Base-by-base conservation (phyloP, 2,113 vertebrate genomes). In the Alethe diademata region DNA sequence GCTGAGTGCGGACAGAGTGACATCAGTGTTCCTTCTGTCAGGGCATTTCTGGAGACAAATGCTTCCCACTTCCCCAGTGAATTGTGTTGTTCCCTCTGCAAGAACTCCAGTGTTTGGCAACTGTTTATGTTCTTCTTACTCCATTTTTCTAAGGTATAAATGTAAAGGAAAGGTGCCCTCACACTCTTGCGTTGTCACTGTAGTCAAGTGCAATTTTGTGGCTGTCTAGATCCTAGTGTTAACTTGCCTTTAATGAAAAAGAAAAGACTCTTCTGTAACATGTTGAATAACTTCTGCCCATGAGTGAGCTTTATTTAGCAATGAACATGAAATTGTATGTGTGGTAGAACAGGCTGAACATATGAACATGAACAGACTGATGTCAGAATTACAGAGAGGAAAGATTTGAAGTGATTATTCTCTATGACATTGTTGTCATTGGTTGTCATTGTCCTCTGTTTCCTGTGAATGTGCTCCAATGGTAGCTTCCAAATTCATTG, bases 111-210 rank as follows among this genome's bases (percentile, higher is more conserved):
- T 24, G 50, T 80, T 86, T 48, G 33, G 31, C 54, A 76, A 12
- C 29, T 7, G 1, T 11, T 82, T 61, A 5, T 93, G 10, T 48
- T 82, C 1, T 50, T 57, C 14, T 57, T 40, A 13, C 5, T 51
- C 65, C 5, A 3, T 42, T 90, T 62, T 58, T 36, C 26, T 50
- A 15, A 60, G 19, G 10, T 65, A 4, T n/a, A 25, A 71, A n/a
- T 54, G 26, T 25, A 29, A 45, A 72, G 36, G 24, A n/a, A 58
- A 38, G 43, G 23, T 78, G 19, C 6, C 43, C 31, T 71, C 1
- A 0, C 15, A 9, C 40, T 67, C 45, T n/a, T 29, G 18, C 0
- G 0, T 8, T 78, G 40, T 33, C 26, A 7, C 42, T 86, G n/a
- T 35, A 20, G 29, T 12, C 14, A 47, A 4, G 31, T 53, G 36